These are phyloP conservation scores for Rhinichthys klamathensis DNA, from an alignment of 2,113 vertebrate genomes.

Conservation along the genomic window DNA sequence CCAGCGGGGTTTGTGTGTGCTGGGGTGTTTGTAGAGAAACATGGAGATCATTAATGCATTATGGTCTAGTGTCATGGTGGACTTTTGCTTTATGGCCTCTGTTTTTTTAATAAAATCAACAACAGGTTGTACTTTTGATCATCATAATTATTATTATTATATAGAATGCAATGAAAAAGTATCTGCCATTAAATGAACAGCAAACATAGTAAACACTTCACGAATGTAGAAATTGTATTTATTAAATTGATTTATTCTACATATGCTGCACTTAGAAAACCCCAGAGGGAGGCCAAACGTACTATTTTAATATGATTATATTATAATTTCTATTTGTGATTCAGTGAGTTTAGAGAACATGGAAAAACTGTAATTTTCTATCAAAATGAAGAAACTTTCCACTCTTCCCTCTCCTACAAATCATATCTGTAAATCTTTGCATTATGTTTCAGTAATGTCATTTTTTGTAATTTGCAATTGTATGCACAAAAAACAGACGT, in stretches of 20 bases:
- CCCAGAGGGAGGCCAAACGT: background rate
- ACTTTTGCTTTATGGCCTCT: too few species aligned
- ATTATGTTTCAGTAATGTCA: background rate
- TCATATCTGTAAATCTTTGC: background rate
- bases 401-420: background rate
- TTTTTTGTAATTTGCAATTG: too few species aligned
- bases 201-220: background rate
- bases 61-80: background rate
- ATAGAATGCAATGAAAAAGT: too few species aligned
- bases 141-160: background rate
- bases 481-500: too few species aligned
- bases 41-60: background rate
- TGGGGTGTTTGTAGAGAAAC: background rate
- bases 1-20: background rate
- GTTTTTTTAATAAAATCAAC: too few species aligned
- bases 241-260: background rate
- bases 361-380: background rate
- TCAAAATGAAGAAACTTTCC: background rate
- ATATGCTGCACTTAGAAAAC: background rate
- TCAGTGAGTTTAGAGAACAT: background rate
- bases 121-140: too few species aligned
- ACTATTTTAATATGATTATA: background rate
- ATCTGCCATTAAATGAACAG: background rate
- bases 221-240: background rate
- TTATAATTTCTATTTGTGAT: background rate